A percentile compares a stretch with the other conserved stretches of the same genome.
These are phyloP conservation scores for Amphipoea oculea DNA, from an alignment of 2,888 invertebrate genomes.

Conservation along the genomic window DNA sequence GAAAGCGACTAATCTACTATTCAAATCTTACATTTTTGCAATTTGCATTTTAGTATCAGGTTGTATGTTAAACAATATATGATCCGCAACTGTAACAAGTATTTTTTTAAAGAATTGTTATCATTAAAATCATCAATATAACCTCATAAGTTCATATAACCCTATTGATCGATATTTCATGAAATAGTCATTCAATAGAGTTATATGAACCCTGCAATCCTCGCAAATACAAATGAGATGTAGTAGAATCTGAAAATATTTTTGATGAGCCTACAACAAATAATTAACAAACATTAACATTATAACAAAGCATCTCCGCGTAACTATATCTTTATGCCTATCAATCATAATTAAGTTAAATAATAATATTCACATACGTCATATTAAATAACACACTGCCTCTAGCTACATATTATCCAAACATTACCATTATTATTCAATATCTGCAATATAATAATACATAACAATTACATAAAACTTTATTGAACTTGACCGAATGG, in stretches of 20 bases:
- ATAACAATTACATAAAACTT: constrained; percentile 41
- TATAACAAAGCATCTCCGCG: background rate
- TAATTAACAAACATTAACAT: constrained; percentile 1
- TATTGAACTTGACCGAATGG: constrained; percentile 52
- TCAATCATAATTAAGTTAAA: constrained; percentile 29
- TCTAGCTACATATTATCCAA: constrained; percentile 12
- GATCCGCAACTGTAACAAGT: too few relatives aligned
- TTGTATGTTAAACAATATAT: too few relatives aligned
- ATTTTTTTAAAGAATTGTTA: too few relatives aligned
- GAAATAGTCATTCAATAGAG: too few relatives aligned
- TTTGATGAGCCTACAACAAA: background rate
- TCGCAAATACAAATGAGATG: background rate
- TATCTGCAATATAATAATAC: constrained; percentile 15
- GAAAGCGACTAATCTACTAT: background rate
- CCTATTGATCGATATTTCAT: too few relatives aligned
- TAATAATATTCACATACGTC: constrained; percentile 22
- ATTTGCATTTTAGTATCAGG: too few relatives aligned
- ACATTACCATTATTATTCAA: constrained; percentile 32
- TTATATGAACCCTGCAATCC: too few relatives aligned
- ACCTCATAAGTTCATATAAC: too few relatives aligned
- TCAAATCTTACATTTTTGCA: background rate
- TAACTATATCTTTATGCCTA: background rate
- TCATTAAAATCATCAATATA: too few relatives aligned
- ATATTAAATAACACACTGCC: constrained; percentile 30
- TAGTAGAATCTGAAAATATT: background rate